phyloP scores from a whole-genome alignment of 2,888 invertebrate species.

The Temnothorax ravouxi region DNA sequence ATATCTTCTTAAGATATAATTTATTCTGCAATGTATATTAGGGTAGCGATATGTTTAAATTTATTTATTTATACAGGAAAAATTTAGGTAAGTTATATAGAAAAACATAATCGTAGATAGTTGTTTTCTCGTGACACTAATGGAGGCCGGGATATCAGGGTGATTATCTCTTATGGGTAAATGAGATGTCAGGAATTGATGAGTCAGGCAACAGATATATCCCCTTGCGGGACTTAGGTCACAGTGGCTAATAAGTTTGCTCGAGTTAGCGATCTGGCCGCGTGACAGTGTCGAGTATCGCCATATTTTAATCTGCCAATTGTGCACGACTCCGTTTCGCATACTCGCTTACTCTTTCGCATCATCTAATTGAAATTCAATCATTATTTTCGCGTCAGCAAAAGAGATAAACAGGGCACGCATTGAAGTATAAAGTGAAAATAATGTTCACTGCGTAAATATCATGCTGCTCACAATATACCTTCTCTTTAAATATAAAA shows the following conservation, averaged over 20 bases:
- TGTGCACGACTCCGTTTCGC: conserved; percentile 56
- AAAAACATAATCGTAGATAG: neutral
- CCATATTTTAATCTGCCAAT: conserved; percentile 61
- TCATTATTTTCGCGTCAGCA: conserved; percentile 8
- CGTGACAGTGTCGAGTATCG: conserved; percentile 51
- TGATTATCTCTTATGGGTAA: conserved; percentile 55
- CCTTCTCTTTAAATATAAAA: conserved; percentile 13
- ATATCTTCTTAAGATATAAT: neutral
- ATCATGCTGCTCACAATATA: neutral
- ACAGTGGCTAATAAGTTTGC: conserved; percentile 63
- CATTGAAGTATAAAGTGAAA: conserved; percentile 14
- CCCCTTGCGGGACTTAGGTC: conserved; percentile 61
- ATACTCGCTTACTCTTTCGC: neutral
- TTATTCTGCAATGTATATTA: neutral
- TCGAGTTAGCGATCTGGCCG: conserved; percentile 63
- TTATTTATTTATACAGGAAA: conserved; percentile 5
- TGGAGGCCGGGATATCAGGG: neutral
- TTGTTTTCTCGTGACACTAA: neutral
- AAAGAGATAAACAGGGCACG: neutral
- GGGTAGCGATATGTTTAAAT: neutral
- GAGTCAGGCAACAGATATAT: conserved; percentile 72
- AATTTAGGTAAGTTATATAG: neutral
- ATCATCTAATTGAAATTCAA: conserved; percentile 41
- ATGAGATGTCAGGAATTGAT: conserved; percentile 67
- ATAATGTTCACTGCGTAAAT: neutral